A percentile compares a stretch with the other conserved stretches of the same genome.
These are phyloP conservation scores for Homarus americanus DNA, from an alignment of 1,140 invertebrate genomes.

Conservation along the genomic window DNA sequence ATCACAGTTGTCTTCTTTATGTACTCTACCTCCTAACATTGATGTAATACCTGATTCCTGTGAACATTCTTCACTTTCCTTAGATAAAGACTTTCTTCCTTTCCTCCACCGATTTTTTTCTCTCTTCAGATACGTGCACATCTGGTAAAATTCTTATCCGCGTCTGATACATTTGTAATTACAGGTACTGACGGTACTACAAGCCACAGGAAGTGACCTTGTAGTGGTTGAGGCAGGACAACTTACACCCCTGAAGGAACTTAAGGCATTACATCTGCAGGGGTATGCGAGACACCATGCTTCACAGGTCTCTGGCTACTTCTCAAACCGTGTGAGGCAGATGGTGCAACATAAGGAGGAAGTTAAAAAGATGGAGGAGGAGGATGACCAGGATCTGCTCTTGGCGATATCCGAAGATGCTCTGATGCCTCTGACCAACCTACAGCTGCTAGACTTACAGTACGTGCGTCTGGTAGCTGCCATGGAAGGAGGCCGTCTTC, in stretches of 20 bases:
- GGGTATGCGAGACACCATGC: constrained; percentile 46
- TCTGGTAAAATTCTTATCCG: no score
- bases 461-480: constrained; percentile 64
- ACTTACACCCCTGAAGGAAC: constrained; percentile 24
- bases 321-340: constrained; percentile 51
- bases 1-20: no score
- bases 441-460: constrained; percentile 68
- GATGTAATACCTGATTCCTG: no score
- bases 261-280: constrained; percentile 67
- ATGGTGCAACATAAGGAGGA: constrained; percentile 63
- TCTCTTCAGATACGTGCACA: no score
- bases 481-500: constrained; percentile 35
- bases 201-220: constrained; percentile 40
- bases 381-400: constrained; percentile 36
- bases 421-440: constrained; percentile 33
- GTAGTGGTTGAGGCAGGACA: constrained; percentile 52
- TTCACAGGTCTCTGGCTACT: constrained; percentile 61
- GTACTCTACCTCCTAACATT: no score
- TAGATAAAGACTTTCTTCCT: no score
- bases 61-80: no score
- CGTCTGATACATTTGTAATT: background rate
- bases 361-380: background rate
- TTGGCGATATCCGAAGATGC: constrained; percentile 66
- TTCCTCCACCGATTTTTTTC: no score
- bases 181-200: constrained; percentile 64